Evolutionary conservation across 2,888 invertebrate genomes (phyloP).

Genomic region (Thereva unica): DNA sequence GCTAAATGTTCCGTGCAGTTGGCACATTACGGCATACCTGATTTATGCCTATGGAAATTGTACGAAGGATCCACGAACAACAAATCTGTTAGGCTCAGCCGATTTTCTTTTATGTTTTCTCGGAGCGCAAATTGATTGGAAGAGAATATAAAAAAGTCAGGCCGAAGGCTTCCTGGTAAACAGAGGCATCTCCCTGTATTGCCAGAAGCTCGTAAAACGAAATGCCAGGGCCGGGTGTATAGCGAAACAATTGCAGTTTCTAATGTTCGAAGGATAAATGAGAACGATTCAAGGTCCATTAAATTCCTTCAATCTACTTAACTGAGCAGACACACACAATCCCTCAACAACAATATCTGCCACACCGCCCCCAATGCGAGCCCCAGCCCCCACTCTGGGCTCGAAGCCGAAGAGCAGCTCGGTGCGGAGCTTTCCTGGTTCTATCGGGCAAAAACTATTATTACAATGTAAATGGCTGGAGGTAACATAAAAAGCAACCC

Average conservation of each 20-base stretch:
- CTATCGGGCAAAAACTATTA: slow-evolving; percentile 40
- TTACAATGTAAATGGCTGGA: slow-evolving; percentile 41
- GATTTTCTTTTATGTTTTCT: slow-evolving; percentile 1
- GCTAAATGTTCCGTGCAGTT: slow-evolving; percentile 17
- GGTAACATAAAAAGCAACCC: slow-evolving; percentile 41
- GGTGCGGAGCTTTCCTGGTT: slow-evolving; percentile 21
- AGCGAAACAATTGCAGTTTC: slow-evolving; percentile 41
- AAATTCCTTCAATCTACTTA: slow-evolving; percentile 43
- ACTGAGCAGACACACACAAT: slow-evolving; percentile 32
- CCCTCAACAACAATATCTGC: slow-evolving; percentile 25
- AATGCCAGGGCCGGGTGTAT: slow-evolving; percentile 23
- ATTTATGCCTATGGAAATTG: slow-evolving; percentile 8
- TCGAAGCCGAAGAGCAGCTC: neutral
- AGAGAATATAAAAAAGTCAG: too few relatives aligned
- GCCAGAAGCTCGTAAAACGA: slow-evolving; percentile 29
- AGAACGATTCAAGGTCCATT: slow-evolving; percentile 43
- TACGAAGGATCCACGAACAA: neutral
- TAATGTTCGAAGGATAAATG: slow-evolving; percentile 40
- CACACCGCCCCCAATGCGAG: neutral
- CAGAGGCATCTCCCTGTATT: neutral
- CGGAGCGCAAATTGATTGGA: too few relatives aligned
- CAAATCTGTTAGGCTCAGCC: neutral
- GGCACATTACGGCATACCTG: slow-evolving; percentile 12
- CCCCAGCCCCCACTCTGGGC: slow-evolving; percentile 6
- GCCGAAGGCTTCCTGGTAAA: too few relatives aligned